Percentiles rank a stretch among this genome's conserved stretches.
Evolutionary conservation across 2,113 vertebrate species (phyloP).

Genomic region (Paracanthobrama guichenoti): DNA sequence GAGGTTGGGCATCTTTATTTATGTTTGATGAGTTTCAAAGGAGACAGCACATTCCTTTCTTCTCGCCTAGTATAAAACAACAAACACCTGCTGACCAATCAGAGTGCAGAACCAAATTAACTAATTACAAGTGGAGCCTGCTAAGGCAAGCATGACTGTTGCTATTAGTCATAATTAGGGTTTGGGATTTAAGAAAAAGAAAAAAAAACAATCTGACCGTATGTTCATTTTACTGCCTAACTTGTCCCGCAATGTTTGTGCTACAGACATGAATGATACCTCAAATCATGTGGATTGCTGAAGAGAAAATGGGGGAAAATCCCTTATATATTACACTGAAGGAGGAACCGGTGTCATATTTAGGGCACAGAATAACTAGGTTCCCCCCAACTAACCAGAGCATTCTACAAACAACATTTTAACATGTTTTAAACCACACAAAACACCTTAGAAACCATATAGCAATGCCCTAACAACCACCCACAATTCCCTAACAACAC

Average conservation of each 20-base stretch:
- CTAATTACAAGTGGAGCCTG: not conserved
- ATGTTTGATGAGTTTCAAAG: conserved; percentile 22
- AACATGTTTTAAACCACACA: not conserved
- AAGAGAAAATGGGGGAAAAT: not conserved
- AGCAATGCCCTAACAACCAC: not conserved
- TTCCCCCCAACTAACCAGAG: not conserved
- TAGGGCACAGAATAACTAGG: not conserved
- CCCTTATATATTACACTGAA: not conserved
- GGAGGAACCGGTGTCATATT: not conserved
- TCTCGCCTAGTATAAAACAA: conserved; percentile 13
- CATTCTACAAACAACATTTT: not conserved
- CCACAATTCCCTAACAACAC: not conserved
- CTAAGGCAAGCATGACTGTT: not conserved
- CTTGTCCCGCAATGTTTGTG: not conserved
- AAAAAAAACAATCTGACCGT: not conserved
- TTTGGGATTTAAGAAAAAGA: too few relatives aligned
- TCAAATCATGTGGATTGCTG: not conserved
- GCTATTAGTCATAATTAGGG: not conserved
- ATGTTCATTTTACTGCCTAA: not conserved
- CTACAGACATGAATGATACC: not conserved
- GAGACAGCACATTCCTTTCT: conserved; percentile 42
- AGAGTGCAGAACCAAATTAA: not conserved
- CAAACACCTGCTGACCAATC: conserved; percentile 38
- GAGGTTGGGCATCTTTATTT: conserved; percentile 40
- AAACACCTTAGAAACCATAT: not conserved